These are phyloP conservation scores for Hiodon tergisus DNA, from an alignment of 2,113 vertebrate species.

Conservation along the genomic window DNA sequence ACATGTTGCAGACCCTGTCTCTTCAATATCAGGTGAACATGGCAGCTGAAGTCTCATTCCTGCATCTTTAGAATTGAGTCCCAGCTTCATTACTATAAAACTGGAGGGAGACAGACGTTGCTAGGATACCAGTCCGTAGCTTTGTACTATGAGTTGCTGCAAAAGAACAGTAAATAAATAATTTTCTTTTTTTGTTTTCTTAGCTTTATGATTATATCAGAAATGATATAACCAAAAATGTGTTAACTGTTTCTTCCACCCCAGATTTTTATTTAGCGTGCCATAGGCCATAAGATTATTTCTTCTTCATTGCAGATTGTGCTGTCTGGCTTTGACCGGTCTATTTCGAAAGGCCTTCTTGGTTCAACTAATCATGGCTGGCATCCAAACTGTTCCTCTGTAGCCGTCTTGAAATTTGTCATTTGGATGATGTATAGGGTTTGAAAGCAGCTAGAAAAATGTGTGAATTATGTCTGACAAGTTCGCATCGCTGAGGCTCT, in stretches of 20 bases:
- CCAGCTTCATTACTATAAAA: constrained; percentile 32
- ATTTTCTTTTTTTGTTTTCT: neutral
- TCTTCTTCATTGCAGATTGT: neutral
- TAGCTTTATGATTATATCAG: neutral
- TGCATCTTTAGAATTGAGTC: constrained; percentile 26
- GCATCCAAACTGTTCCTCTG: neutral
- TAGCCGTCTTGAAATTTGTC: neutral
- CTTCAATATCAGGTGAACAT: constrained; percentile 24
- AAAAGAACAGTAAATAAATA: constrained; percentile 23
- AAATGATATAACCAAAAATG: constrained; percentile 14
- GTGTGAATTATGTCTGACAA: neutral
- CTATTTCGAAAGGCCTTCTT: neutral
- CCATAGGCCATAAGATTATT: neutral
- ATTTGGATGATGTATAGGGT: neutral
- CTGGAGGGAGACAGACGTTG: constrained; percentile 36
- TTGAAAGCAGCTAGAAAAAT: neutral
- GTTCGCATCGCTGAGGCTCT: neutral
- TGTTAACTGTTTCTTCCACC: neutral
- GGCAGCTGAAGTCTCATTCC: constrained; percentile 32
- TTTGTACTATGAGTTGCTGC: constrained; percentile 23
- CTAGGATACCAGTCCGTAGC: constrained; percentile 42
- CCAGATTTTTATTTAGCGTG: neutral
- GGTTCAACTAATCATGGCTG: neutral
- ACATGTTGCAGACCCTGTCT: constrained; percentile 2
- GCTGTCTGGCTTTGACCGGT: neutral